phyloP scores from a whole-genome alignment of 2,888 invertebrate genomes.

The Eumerus sabulonum region DNA sequence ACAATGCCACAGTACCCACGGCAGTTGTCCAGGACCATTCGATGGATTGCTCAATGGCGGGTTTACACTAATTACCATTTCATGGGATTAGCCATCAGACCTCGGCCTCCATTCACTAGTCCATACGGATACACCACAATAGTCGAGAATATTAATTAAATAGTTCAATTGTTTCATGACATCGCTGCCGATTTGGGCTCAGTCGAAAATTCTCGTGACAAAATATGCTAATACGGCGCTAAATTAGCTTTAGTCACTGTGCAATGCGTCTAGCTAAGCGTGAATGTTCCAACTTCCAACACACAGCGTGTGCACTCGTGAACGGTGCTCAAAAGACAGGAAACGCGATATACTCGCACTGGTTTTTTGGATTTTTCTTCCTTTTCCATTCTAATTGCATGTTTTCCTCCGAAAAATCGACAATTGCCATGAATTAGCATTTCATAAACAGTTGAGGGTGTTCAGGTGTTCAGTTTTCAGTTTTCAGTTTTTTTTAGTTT shows the following conservation, averaged over 20 bases:
- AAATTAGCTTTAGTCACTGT: slow-evolving; percentile 63
- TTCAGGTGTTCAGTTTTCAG: background rate
- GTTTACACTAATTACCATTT: slow-evolving; percentile 67
- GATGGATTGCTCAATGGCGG: slow-evolving; percentile 64
- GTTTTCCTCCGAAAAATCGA: slow-evolving; percentile 67
- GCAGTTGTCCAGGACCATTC: slow-evolving; percentile 51
- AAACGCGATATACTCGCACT: slow-evolving; percentile 57
- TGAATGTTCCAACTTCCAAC: slow-evolving; percentile 59
- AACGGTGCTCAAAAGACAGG: slow-evolving; percentile 65
- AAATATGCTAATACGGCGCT: slow-evolving; percentile 65
- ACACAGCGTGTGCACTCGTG: too few species aligned
- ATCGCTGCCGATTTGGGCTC: slow-evolving; percentile 52
- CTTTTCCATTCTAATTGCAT: slow-evolving; percentile 65
- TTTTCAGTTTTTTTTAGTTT: too few species aligned
- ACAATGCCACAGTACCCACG: slow-evolving; percentile 20
- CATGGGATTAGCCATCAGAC: slow-evolving; percentile 52
- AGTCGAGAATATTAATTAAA: slow-evolving; percentile 51
- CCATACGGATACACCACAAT: background rate
- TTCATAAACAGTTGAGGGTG: slow-evolving; percentile 60
- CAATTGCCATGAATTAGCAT: slow-evolving; percentile 68
- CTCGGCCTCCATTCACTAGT: slow-evolving; percentile 9
- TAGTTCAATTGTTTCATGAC: slow-evolving; percentile 67
- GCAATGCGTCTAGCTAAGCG: slow-evolving; percentile 58
- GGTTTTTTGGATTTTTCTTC: slow-evolving; percentile 65
- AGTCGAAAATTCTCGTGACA: slow-evolving; percentile 65